A percentile compares a stretch with the other conserved stretches of the same genome.
Evolutionary conservation across 2,888 invertebrate genomes (phyloP).

Genomic region (Pristionchus entomophagus): DNA sequence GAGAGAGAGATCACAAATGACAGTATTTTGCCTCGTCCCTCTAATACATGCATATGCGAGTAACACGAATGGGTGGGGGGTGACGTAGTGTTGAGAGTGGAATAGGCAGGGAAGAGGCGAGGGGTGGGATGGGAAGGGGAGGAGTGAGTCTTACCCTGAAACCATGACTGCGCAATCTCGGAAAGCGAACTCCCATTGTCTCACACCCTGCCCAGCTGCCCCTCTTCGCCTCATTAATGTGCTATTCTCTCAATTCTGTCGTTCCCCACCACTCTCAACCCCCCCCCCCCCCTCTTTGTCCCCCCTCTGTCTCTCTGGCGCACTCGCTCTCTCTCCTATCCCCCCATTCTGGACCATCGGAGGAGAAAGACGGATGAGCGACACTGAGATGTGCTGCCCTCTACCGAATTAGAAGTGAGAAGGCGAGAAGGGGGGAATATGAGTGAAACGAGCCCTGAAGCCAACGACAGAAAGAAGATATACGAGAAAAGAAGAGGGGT

Average conservation of each 20-base stretch:
- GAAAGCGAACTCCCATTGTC: neutral
- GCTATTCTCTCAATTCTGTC: slow-evolving; percentile 32
- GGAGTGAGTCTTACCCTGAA: neutral
- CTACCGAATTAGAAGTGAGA: slow-evolving; percentile 34
- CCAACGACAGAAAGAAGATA: slow-evolving; percentile 42
- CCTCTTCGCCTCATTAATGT: slow-evolving; percentile 17
- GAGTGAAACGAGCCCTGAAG: slow-evolving; percentile 39
- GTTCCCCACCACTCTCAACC: neutral
- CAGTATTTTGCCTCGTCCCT: slow-evolving; percentile 22
- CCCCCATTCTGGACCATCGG: neutral
- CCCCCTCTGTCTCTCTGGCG: neutral
- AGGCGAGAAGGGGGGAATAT: slow-evolving; percentile 30
- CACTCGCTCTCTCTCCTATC: slow-evolving; percentile 6
- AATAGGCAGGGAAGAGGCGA: neutral
- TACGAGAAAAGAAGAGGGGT: slow-evolving; percentile 20
- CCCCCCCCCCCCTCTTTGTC: neutral
- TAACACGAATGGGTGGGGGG: slow-evolving; percentile 1
- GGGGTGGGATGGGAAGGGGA: neutral
- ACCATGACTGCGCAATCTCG: neutral
- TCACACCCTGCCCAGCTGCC: neutral
- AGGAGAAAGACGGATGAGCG: neutral
- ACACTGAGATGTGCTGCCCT: neutral
- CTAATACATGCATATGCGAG: slow-evolving; percentile 41
- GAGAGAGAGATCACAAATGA: slow-evolving; percentile 43
- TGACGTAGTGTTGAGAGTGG: neutral